Conservation (phyloP, 2,888 invertebrate genomes). For the Stratiomys singularior region DNA sequence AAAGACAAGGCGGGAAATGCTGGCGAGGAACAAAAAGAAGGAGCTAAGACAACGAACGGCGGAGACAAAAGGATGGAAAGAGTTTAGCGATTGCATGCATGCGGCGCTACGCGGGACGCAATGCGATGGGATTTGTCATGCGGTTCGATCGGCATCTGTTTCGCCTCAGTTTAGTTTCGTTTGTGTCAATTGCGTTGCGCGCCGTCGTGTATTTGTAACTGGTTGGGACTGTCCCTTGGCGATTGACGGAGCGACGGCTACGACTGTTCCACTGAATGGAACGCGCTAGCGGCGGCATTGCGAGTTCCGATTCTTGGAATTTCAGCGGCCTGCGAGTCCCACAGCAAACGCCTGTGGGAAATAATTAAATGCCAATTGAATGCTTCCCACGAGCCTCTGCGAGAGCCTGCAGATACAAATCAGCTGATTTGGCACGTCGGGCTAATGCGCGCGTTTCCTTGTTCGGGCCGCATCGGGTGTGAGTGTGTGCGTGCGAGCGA, state of each 20-base stretch:
- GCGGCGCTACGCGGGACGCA: not conserved
- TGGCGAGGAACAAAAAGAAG: not conserved
- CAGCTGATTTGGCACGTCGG: not conserved
- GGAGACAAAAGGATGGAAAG: not conserved
- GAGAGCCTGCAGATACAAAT: not conserved
- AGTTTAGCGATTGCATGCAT: slow-evolving; percentile 14
- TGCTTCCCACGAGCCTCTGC: not conserved
- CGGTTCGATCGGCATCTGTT: slow-evolving; percentile 47
- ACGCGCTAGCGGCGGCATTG: slow-evolving; percentile 29
- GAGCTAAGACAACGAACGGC: too few species aligned
- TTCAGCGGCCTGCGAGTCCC: not conserved
- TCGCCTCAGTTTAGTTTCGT: slow-evolving; percentile 35
- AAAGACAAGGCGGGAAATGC: slow-evolving; percentile 5
- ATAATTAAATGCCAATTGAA: not conserved
- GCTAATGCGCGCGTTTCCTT: not conserved
- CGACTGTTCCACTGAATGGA: not conserved
- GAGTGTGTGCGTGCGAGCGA: slow-evolving; percentile 20
- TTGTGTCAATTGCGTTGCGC: slow-evolving; percentile 33
- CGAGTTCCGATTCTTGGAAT: not conserved
- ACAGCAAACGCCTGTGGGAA: not conserved
- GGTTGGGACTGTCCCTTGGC: not conserved
- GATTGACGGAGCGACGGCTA: slow-evolving; percentile 7
- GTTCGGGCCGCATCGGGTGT: not conserved
- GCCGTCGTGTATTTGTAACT: slow-evolving; percentile 39
- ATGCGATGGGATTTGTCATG: slow-evolving; percentile 36